phyloP scores from a whole-genome alignment of 2,797 vertebrate genomes.

The Pipistrellus nathusii region DNA sequence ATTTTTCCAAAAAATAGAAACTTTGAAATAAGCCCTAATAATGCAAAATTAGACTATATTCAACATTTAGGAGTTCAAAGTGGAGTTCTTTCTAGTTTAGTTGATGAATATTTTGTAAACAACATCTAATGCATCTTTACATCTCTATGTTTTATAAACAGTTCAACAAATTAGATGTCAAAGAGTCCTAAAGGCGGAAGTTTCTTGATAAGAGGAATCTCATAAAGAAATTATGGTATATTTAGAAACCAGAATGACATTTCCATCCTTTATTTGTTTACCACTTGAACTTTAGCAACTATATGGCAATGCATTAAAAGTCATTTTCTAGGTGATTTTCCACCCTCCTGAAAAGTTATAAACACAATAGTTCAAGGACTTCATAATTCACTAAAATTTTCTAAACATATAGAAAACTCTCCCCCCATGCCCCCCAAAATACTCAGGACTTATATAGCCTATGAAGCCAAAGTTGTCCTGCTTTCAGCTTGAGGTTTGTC shows the following conservation, averaged over 20 bases:
- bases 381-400: constrained; percentile 81
- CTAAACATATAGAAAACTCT: constrained; percentile 57
- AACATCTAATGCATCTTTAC: constrained; percentile 80
- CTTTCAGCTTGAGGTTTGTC: constrained; percentile 67
- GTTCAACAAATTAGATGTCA: constrained; percentile 83
- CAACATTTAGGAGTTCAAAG: constrained; percentile 65
- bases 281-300: constrained; percentile 77
- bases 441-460: constrained; percentile 64
- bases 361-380: constrained; percentile 80
- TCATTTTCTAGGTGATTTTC: constrained; percentile 81
- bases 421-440: constrained; percentile 57
- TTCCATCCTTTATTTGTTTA: constrained; percentile 81
- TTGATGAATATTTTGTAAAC: constrained; percentile 81
- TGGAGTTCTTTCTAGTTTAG: constrained; percentile 57
- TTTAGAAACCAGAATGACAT: constrained; percentile 84
- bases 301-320: constrained; percentile 76
- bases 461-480: constrained; percentile 70
- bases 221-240: constrained; percentile 81
- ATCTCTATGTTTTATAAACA: constrained; percentile 84
- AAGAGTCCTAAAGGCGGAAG: constrained; percentile 78
- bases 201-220: constrained; percentile 81
- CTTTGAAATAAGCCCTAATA: constrained; percentile 24
- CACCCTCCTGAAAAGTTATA: constrained; percentile 80
- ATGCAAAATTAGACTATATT: constrained; percentile 37
- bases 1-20: constrained; percentile 26